These are phyloP conservation scores for Rhinolophus ferrumequinum DNA, from an alignment of 2,113 vertebrate genomes.

Conservation along the genomic window DNA sequence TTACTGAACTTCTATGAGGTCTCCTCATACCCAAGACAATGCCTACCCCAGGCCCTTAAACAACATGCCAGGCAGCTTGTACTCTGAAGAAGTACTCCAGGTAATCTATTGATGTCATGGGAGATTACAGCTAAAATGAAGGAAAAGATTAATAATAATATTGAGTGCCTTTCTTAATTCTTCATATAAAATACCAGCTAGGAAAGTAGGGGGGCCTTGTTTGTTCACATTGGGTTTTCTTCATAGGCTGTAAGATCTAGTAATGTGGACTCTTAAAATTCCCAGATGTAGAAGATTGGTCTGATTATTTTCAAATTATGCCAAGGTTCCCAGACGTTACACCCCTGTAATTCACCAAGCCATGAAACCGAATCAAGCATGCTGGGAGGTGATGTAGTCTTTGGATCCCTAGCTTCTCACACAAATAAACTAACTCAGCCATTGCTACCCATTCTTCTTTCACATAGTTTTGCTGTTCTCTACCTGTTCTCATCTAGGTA, in stretches of 20 bases:
- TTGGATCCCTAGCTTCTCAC: not conserved
- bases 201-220: not conserved
- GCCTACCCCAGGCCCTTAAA: not conserved
- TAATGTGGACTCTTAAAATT: not conserved
- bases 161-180: not conserved
- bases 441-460: not conserved
- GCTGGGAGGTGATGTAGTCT: not conserved
- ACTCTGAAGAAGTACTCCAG: not conserved
- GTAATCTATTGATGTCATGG: not conserved
- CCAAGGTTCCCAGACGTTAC: not conserved
- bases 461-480: not conserved
- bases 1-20: not conserved
- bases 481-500: not conserved
- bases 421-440: not conserved
- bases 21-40: not conserved
- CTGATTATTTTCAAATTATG: not conserved
- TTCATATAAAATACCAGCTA: not conserved
- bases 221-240: not conserved
- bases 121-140: not conserved
- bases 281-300: not conserved
- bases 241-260: not conserved
- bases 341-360: not conserved
- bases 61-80: not conserved
- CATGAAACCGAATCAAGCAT: not conserved
- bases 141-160: not conserved